Evolutionary conservation across 1,140 invertebrate genomes (phyloP), one percentile per base, ranked within the genome.

Genomic region (Sinella curviseta): DNA sequence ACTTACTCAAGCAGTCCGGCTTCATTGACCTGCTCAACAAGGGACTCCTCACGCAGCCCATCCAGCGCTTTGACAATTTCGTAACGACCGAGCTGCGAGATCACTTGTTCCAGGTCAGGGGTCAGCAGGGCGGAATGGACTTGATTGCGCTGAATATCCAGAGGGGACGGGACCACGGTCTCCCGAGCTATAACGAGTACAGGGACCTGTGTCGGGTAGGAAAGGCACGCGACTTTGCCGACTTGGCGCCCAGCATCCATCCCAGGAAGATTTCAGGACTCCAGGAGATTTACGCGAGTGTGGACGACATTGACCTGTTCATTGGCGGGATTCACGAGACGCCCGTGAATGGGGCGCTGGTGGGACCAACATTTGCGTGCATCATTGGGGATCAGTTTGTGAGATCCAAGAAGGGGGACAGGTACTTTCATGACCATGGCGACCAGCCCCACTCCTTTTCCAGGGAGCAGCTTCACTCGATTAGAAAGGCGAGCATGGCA

Each of bases 71-170:
- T 57, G 82, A 82, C 39, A 80, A 80, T 35, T 82, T 76, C 74
- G 77, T 82, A 0, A 82, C 82, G 4, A 82, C 82, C 31, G 82
- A 82, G 82, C 39, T 82, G 17, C 35, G 82, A 36, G 82, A 82
- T 76, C 82, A 77, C 31, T 48, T 82, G 0, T 82, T 82, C 36
- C 70, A 81, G 77, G 77, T n/a, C 12, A 14, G 26, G 1, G 65
- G 65, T 3, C 54, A n/a, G 1, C 33, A 20, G 1, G 24, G 93
- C 0, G 94, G 94, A 1, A 88, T 95, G 20, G 94, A 96, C 88
- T 86, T 96, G 48, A 91, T 95, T n/a, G 92, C 94, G 0, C 87
- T 96, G 33, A 82, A 89, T 82, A 87, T 89, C 60, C 85, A 88
- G 74, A 80, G 88, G 65, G 89, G 88, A 16, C 80, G 88, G 74